Evolutionary conservation across 2,797 vertebrate species (phyloP), one percentile per base, ranked within the genome.

Genomic region (Myripristis jacobus): DNA sequence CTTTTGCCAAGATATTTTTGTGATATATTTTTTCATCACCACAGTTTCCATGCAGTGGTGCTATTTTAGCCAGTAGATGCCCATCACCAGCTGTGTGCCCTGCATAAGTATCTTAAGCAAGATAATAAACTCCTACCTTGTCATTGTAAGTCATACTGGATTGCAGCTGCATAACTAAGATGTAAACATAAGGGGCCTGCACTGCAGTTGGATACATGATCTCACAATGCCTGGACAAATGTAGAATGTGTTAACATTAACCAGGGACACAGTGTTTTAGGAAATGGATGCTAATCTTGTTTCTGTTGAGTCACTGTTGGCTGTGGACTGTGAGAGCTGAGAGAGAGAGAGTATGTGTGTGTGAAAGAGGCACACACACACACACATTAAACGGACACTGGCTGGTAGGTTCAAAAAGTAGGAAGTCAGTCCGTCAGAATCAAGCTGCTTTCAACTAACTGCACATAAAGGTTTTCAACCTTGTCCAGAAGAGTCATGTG

Each of bases 291-390:
- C n/a, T 29, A 29, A 27, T 27, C 25, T 29, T 21, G 2, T 15
- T 31, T 21, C n/a, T 72, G n/a, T 50, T 50, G 22, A 51, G 50
- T 67, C 66, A 51, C 36, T 59, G 15, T 65, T 53, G 62, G 36
- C 51, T n/a, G 36, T 19, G 27, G 44, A 46, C n/a, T 15, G 6
- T 62, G 18, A n/a, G 5, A 62, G 29, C 46, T 63, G n/a, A 24
- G 36, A 16, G 12, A 34, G 19, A 34, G 11, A 64, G 36, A n/a
- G n/a, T n/a, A n/a, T n/a, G n/a, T n/a, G n/a, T n/a, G n/a, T n/a
- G n/a, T n/a, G n/a, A 11, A 50, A 36, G 15, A 24, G 6, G 11
- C 8, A 36, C 9, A 36, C 11, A 31, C 5, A 31, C 5, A 31
- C n/a, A n/a, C n/a, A n/a, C n/a, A n/a, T n/a, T 31, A 31, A 31